Evolutionary conservation across 1,140 invertebrate genomes (phyloP).

Genomic region (Sminthurinus signatus): DNA sequence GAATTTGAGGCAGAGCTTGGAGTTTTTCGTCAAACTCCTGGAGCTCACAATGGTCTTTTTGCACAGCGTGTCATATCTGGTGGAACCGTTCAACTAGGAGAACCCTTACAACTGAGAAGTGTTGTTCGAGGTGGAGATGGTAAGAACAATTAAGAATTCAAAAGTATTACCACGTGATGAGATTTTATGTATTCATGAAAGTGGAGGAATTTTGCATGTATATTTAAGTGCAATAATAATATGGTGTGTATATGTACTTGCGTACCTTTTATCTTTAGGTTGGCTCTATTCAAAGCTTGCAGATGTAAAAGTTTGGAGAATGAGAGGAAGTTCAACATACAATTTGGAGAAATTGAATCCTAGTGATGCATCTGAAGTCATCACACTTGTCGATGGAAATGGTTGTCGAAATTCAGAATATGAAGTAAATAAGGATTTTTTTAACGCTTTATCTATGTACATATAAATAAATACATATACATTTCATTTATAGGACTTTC

Average conservation of each 20-base stretch:
- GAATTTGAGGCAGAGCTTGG: slow-evolving; percentile 41
- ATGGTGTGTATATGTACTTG: too few species aligned
- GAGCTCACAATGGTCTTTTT: slow-evolving; percentile 36
- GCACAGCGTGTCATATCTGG: slow-evolving; percentile 36
- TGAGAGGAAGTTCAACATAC: slow-evolving; percentile 24
- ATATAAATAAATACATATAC: not conserved
- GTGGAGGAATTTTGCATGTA: too few species aligned
- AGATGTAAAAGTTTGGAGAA: slow-evolving; percentile 41
- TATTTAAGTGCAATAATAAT: too few species aligned
- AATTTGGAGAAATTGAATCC: slow-evolving; percentile 34
- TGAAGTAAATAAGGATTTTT: slow-evolving; percentile 17
- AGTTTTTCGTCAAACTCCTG: slow-evolving; percentile 39
- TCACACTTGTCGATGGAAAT: slow-evolving; percentile 34
- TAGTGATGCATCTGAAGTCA: slow-evolving; percentile 38
- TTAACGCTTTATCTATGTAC: not conserved
- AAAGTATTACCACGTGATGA: too few species aligned
- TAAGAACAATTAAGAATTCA: not conserved
- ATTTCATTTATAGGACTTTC: not conserved
- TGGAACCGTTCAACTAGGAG: slow-evolving; percentile 38
- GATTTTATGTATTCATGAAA: too few species aligned
- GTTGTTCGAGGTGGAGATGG: slow-evolving; percentile 38
- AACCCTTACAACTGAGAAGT: slow-evolving; percentile 35
- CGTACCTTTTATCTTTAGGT: too few species aligned
- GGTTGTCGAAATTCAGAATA: slow-evolving; percentile 39
- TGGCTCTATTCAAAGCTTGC: slow-evolving; percentile 34